A percentile compares a stretch with the other conserved stretches of the same genome.
Evolutionary conservation across 1,140 invertebrate species (phyloP).

Genomic region (Diuraphis noxia): DNA sequence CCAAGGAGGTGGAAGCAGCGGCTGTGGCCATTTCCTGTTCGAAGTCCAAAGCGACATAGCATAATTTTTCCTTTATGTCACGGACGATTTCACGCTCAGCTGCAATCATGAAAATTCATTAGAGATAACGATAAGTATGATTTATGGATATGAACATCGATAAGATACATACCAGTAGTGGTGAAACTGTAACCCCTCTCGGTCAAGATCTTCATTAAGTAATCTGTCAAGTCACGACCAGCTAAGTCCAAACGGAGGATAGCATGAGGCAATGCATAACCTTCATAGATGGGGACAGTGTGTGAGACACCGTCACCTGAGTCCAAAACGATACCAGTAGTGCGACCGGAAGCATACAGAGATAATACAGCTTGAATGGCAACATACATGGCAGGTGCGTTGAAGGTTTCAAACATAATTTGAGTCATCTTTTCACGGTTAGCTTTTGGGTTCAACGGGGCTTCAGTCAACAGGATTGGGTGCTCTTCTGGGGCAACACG

Average conservation of each 20-base stretch:
- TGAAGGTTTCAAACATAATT: conserved; percentile 1
- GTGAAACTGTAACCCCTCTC: neutral
- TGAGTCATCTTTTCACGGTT: neutral
- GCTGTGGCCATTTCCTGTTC: neutral
- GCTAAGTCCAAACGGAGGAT: neutral
- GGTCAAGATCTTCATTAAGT: neutral
- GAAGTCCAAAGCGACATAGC: neutral
- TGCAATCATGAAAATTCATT: neutral
- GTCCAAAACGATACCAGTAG: neutral
- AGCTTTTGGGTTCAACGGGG: neutral
- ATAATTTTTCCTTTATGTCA: neutral
- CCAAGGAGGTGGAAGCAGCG: neutral
- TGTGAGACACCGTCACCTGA: neutral
- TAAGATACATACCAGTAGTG: neutral
- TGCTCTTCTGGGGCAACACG: neutral
- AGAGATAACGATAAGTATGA: too few relatives aligned
- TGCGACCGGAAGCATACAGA: neutral
- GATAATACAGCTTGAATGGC: neutral
- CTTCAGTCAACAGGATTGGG: neutral
- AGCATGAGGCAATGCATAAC: neutral
- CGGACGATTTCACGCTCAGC: neutral
- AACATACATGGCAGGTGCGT: neutral
- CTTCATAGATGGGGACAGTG: neutral
- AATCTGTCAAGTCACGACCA: neutral
- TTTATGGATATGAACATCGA: neutral